Evolutionary conservation across 2,797 vertebrate genomes (phyloP).

Genomic region (Pangasius djambal): DNA sequence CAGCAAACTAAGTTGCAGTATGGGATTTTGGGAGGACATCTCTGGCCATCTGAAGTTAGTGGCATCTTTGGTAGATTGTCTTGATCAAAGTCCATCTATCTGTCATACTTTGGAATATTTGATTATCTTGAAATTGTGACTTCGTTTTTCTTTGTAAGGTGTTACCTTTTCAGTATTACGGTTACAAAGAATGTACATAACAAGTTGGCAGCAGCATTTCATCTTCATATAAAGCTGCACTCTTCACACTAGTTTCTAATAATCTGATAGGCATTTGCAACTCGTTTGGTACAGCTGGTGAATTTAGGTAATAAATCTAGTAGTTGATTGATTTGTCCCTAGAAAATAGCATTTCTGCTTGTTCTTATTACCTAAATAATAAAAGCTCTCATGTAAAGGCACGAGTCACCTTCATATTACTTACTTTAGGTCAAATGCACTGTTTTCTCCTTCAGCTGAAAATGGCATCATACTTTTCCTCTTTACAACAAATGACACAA

Average conservation of each 20-base stretch:
- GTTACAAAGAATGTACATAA: not conserved
- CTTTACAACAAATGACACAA: slow-evolving; percentile 21
- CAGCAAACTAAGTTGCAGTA: not conserved
- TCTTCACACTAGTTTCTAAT: not conserved
- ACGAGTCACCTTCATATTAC: not conserved
- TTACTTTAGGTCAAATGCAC: not conserved
- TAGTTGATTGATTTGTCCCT: not conserved
- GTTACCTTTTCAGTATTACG: not conserved
- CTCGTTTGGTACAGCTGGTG: slow-evolving; percentile 9
- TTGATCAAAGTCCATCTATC: not conserved
- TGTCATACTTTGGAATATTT: not conserved
- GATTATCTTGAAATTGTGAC: slow-evolving; percentile 2
- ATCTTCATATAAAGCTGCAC: not conserved
- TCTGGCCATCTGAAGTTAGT: not conserved
- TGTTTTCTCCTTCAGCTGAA: slow-evolving; percentile 15
- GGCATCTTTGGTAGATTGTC: not conserved
- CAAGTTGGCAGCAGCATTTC: not conserved
- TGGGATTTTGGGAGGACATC: not conserved
- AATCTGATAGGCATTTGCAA: not conserved
- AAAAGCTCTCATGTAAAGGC: not conserved
- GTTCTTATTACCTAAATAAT: not conserved
- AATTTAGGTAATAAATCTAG: slow-evolving; percentile 11
- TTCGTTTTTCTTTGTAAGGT: not conserved
- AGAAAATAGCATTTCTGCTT: not conserved
- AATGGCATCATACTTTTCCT: slow-evolving; percentile 19